Evolutionary conservation across 2,113 vertebrate genomes (phyloP), one percentile per base, ranked within the genome.

Genomic region (Argyrosomus japonicus): DNA sequence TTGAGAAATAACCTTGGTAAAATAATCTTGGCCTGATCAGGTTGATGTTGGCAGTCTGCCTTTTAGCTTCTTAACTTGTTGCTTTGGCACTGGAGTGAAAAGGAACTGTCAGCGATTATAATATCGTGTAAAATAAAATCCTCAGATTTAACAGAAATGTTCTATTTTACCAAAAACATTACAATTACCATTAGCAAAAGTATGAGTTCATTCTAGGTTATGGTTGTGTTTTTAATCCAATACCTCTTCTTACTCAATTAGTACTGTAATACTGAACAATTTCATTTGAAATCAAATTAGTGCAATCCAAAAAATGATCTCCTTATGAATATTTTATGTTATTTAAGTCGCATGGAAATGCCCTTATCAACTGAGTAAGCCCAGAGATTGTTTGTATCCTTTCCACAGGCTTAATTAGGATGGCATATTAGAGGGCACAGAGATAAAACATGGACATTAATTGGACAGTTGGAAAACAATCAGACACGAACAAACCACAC

Each of bases 391-490:
- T 60, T 29, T 68, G 61, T 45, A 67, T 79, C 63, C 25, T 48
- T 72, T 43, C 62, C 68, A 50, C 69, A 70, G 69, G 78, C 71
- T 70, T 82, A 89, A 86, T 87, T 81, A 86, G 71, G 56, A 23
- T 32, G 79, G 82, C 76, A 81, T 80, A 90, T 87, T 85, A 78
- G 77, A 64, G 76, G 75, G 73, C 69, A 29, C 18, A 25, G 74
- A 83, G 70, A 85, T 89, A 87, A 85, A 76, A 86, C 77, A 76
- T 1, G 47, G 51, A 56, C 79, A 63, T 85, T 87, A 88, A 87
- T 85, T 73, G 29, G 79, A 75, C 81, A 29, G 60, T 82, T 8
- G 14, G 56, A 82, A 83, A 83, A 84, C 81, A 86, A 79, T 81
- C 74, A 63, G 64, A 72, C 50, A 57, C 54, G 81, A 83, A 79